Conservation (phyloP, 2,113 vertebrate genomes). For the Coregonus clupeaformis region DNA sequence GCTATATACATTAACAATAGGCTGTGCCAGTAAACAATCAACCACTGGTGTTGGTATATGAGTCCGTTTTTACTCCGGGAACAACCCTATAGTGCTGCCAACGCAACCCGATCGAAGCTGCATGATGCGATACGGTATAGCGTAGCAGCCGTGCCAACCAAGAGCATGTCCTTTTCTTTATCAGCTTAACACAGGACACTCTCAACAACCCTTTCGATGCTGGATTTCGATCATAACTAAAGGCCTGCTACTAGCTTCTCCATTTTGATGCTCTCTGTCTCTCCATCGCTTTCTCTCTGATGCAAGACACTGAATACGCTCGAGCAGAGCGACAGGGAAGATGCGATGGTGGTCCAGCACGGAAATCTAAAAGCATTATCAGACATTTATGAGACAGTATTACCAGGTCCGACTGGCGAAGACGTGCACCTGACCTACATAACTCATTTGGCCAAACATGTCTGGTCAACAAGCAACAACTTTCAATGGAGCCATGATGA, state of each 20-base stretch:
- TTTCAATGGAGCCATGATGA: not conserved
- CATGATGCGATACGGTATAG: constrained; percentile 48
- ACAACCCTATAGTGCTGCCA: constrained; percentile 33
- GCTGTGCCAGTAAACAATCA: constrained; percentile 48
- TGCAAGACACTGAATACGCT: not conserved
- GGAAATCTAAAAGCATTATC: not conserved
- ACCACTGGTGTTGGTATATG: constrained; percentile 37
- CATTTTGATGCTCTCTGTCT: not conserved
- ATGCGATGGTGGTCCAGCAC: not conserved
- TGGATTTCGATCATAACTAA: not conserved
- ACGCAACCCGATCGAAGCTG: constrained; percentile 44
- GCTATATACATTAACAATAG: not conserved
- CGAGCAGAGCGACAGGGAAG: not conserved
- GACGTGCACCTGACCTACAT: constrained; percentile 26
- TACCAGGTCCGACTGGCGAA: not conserved
- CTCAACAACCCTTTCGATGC: not conserved
- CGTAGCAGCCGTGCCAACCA: constrained; percentile 44
- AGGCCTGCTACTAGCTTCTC: not conserved
- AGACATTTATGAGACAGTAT: not conserved
- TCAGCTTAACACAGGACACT: not conserved
- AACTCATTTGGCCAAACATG: constrained; percentile 39
- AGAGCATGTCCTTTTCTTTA: not conserved
- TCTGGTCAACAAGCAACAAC: not conserved
- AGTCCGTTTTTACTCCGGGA: constrained; percentile 59
- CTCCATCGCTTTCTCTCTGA: not conserved